Evolutionary conservation across 2,888 invertebrate species (phyloP).

Genomic region (Noctua janthe): DNA sequence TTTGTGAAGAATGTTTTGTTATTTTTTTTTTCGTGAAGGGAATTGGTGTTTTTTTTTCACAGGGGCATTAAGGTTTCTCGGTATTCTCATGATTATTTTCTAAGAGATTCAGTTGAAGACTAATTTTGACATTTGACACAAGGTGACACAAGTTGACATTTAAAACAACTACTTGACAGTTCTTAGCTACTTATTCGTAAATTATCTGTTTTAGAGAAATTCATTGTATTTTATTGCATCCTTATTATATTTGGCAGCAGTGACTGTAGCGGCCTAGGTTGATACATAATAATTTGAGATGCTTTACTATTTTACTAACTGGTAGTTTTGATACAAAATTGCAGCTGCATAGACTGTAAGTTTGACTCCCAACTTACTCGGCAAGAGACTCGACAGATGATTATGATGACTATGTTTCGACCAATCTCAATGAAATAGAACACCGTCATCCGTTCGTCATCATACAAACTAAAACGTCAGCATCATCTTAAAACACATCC

Average conservation of each 20-base stretch:
- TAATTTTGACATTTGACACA: background rate
- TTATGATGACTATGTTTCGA: background rate
- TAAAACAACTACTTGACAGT: background rate
- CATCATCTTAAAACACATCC: conserved; percentile 14
- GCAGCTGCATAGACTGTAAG: background rate
- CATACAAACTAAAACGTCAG: background rate
- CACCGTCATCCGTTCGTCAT: background rate
- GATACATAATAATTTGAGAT: background rate
- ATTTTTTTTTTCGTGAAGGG: background rate
- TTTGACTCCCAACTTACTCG: too few species aligned
- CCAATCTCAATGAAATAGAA: background rate
- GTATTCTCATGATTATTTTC: background rate
- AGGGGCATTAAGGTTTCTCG: background rate
- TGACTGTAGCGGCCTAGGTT: background rate
- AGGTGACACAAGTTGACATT: background rate
- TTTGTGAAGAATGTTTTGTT: conserved; percentile 3
- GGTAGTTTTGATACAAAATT: background rate
- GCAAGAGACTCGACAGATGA: background rate
- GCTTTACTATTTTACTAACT: background rate
- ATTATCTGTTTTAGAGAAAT: background rate
- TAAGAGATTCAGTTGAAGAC: background rate
- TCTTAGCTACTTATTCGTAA: background rate
- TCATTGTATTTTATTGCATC: background rate
- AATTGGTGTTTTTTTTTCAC: conserved; percentile 1
- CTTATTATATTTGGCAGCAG: background rate